Percentiles rank a stretch among this genome's conserved stretches.
These are phyloP conservation scores for Apeira syringaria DNA, from an alignment of 2,888 invertebrate species.

Conservation along the genomic window DNA sequence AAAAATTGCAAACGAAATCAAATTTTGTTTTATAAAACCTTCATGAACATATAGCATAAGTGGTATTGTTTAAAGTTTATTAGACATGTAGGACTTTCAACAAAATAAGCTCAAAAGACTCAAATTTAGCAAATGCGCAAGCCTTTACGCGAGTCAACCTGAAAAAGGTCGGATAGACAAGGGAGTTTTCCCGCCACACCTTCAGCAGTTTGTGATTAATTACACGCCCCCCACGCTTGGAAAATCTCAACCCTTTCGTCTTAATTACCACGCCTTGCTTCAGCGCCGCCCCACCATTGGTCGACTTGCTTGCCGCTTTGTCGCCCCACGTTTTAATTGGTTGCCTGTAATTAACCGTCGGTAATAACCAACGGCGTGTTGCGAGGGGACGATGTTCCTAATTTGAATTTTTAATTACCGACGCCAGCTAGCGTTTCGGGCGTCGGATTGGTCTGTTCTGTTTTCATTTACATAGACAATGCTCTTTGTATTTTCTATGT, in stretches of 20 bases:
- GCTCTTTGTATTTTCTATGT: slow-evolving; percentile 58
- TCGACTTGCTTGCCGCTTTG: slow-evolving; percentile 48
- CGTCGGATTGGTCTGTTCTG: slow-evolving; percentile 62
- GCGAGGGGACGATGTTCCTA: slow-evolving; percentile 69
- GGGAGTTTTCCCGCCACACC: slow-evolving; percentile 53
- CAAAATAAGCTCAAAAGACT: too few relatives aligned
- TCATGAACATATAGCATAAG: too few relatives aligned
- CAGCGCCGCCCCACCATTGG: slow-evolving; percentile 70
- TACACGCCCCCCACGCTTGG: slow-evolving; percentile 65
- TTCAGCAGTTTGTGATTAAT: slow-evolving; percentile 62
- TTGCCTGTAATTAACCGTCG: slow-evolving; percentile 74
- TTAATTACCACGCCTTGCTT: slow-evolving; percentile 82
- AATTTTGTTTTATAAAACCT: too few relatives aligned
- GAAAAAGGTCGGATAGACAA: slow-evolving; percentile 44
- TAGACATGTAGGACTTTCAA: too few relatives aligned
- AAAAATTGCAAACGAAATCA: too few relatives aligned
- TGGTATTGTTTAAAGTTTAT: too few relatives aligned
- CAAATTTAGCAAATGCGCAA: too few relatives aligned
- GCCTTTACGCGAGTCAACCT: slow-evolving; percentile 31
- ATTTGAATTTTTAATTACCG: slow-evolving; percentile 82
- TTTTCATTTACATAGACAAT: slow-evolving; percentile 60
- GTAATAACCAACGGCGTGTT: slow-evolving; percentile 74
- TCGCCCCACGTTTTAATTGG: slow-evolving; percentile 77
- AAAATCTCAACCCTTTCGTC: slow-evolving; percentile 81
- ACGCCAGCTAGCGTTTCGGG: slow-evolving; percentile 35